These are phyloP conservation scores for Florisuga fusca DNA, from an alignment of 2,797 vertebrate genomes.

Conservation along the genomic window DNA sequence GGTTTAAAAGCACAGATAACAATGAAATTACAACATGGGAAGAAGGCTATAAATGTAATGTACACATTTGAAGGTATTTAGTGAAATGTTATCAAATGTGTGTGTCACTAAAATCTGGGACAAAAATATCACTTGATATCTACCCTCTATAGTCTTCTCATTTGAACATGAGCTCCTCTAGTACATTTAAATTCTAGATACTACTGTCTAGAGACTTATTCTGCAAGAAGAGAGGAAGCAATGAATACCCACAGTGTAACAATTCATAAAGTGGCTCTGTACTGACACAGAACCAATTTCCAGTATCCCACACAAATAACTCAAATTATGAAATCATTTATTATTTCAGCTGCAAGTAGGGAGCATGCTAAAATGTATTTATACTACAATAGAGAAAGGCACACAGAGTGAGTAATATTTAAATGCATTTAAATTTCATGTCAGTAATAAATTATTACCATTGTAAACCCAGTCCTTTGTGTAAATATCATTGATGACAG, in stretches of 20 bases:
- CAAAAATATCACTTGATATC: background rate
- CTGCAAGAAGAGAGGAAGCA: constrained; percentile 19
- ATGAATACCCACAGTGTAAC: background rate
- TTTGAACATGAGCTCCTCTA: background rate
- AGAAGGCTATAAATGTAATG: background rate
- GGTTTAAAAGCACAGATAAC: background rate
- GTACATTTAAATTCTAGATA: background rate
- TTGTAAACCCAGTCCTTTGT: constrained; percentile 52
- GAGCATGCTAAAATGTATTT: constrained; percentile 48
- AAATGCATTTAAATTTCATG: constrained; percentile 65
- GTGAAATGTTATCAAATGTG: background rate
- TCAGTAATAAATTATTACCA: constrained; percentile 62
- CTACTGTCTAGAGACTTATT: background rate
- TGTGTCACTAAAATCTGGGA: background rate
- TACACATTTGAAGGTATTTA: background rate
- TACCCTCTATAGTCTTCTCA: background rate
- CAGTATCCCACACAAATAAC: constrained; percentile 62
- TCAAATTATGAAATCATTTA: constrained; percentile 49
- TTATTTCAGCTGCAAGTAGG: constrained; percentile 41
- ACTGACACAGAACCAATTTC: constrained; percentile 57
- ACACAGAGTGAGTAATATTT: constrained; percentile 52
- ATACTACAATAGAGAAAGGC: constrained; percentile 53
- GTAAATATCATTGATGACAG: constrained; percentile 54
- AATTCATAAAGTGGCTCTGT: constrained; percentile 21
- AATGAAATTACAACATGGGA: background rate